These are phyloP conservation scores for Zaprionus inermis DNA, from an alignment of 1,140 invertebrate species.

Conservation along the genomic window DNA sequence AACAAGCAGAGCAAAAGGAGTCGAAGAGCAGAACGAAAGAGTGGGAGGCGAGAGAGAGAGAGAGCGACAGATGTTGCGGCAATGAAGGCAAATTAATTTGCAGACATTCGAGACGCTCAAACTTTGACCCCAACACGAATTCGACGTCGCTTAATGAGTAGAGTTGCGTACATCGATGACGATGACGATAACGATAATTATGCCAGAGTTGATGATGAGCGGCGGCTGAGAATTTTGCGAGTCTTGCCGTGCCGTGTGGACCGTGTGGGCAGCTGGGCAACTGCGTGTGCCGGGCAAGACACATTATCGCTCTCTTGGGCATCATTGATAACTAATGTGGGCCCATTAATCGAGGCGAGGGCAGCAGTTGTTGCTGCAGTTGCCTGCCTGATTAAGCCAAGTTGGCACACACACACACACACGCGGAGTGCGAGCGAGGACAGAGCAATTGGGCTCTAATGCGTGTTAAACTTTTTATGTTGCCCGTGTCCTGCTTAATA, in stretches of 20 bases:
- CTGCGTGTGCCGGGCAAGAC: constrained; percentile 22
- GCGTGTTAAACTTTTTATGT: constrained; percentile 67
- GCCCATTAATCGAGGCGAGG: constrained; percentile 67
- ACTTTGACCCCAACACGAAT: constrained; percentile 41
- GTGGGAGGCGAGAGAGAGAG: neutral
- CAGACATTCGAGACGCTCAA: constrained; percentile 49
- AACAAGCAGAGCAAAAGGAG: constrained; percentile 3
- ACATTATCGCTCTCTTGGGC: constrained; percentile 73
- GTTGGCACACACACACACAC: constrained; percentile 13
- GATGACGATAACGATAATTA: constrained; percentile 47
- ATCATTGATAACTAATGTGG: constrained; percentile 75
- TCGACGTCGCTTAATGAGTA: constrained; percentile 27
- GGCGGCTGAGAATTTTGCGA: constrained; percentile 11
- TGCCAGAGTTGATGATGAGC: neutral
- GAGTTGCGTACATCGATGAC: constrained; percentile 27
- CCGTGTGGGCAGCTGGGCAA: neutral
- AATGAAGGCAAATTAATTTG: constrained; percentile 55
- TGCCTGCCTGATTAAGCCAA: constrained; percentile 54
- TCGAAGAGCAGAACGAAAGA: neutral
- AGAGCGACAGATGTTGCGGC: constrained; percentile 24
- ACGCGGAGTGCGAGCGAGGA: constrained; percentile 2
- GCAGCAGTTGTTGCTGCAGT: constrained; percentile 25
- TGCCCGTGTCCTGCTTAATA: constrained; percentile 64
- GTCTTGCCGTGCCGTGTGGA: no score
- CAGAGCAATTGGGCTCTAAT: constrained; percentile 43